Percentiles rank a stretch among this genome's conserved stretches.
These are phyloP conservation scores for Yasuhikotakia modesta DNA, from an alignment of 2,797 vertebrate genomes.

Conservation along the genomic window DNA sequence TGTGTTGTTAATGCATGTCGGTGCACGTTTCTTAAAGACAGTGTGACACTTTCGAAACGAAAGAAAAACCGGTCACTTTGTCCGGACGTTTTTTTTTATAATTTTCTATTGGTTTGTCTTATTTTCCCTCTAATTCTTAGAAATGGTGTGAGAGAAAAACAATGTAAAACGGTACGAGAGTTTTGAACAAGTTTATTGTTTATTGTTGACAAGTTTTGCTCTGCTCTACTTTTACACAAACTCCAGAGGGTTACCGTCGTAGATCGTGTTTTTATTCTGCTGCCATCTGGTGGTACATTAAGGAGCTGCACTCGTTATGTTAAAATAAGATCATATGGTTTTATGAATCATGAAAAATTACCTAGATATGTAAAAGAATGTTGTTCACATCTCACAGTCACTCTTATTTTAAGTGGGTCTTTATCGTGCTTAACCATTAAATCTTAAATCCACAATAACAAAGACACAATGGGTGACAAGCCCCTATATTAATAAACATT, in stretches of 20 bases:
- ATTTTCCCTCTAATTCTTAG: not conserved
- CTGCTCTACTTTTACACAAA: not conserved
- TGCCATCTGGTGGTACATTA: constrained; percentile 54
- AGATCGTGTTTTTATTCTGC: not conserved
- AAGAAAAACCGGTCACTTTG: not conserved
- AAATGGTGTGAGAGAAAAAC: not conserved
- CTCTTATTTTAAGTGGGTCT: not conserved
- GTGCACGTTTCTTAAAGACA: not conserved
- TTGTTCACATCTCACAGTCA: not conserved
- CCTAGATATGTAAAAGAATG: not conserved
- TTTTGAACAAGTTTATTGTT: no score
- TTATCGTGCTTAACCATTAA: not conserved
- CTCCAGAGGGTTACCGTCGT: no score
- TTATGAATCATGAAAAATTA: no score
- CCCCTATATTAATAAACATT: not conserved
- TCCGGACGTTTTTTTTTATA: not conserved
- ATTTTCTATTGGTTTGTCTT: no score
- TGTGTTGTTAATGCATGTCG: not conserved
- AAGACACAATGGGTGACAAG: not conserved
- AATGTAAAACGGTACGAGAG: not conserved
- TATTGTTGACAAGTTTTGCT: not conserved
- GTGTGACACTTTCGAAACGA: not conserved
- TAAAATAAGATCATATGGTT: not conserved
- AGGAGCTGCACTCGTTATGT: not conserved
- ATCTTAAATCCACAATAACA: not conserved